Evolutionary conservation across 2,888 invertebrate species (phyloP).

Genomic region (Branchellion lobata): DNA sequence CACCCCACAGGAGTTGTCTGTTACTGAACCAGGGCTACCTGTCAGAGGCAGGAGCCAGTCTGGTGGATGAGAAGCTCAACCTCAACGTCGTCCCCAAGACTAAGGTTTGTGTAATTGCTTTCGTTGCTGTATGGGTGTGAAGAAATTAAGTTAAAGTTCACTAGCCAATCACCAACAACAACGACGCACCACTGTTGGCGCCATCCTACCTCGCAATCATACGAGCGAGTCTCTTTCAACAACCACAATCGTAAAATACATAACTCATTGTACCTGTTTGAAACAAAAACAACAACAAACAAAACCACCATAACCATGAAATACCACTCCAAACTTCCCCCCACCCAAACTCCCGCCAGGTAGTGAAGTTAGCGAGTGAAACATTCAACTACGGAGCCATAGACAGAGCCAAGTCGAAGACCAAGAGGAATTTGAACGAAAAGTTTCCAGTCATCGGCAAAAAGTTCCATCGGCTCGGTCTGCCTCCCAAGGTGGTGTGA

Average conservation of each 20-base stretch:
- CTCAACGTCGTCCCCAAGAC: conserved; percentile 96
- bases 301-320: too few relatives aligned
- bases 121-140: not conserved
- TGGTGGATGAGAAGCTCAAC: conserved; percentile 92
- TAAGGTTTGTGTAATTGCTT: conserved; percentile 72
- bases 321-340: too few relatives aligned
- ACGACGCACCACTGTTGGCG: too few relatives aligned
- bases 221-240: too few relatives aligned
- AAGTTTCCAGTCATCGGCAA: conserved; percentile 86
- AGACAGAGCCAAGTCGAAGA: conserved; percentile 89
- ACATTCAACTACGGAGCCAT: conserved; percentile 97
- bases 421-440: conserved; percentile 91
- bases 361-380: conserved; percentile 92
- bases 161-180: too few relatives aligned
- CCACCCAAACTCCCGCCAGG: conserved; percentile 61
- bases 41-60: conserved; percentile 95
- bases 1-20: conserved; percentile 77
- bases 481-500: conserved; percentile 83
- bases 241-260: too few relatives aligned
- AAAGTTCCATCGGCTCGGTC: conserved; percentile 90
- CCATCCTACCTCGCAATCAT: too few relatives aligned
- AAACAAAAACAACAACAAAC: too few relatives aligned
- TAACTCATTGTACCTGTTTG: too few relatives aligned
- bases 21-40: conserved; percentile 99
- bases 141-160: too few relatives aligned